A percentile compares a stretch with the other conserved stretches of the same genome.
phyloP scores from a whole-genome alignment of 2,113 vertebrate species.

The Toxotes jaculatrix region DNA sequence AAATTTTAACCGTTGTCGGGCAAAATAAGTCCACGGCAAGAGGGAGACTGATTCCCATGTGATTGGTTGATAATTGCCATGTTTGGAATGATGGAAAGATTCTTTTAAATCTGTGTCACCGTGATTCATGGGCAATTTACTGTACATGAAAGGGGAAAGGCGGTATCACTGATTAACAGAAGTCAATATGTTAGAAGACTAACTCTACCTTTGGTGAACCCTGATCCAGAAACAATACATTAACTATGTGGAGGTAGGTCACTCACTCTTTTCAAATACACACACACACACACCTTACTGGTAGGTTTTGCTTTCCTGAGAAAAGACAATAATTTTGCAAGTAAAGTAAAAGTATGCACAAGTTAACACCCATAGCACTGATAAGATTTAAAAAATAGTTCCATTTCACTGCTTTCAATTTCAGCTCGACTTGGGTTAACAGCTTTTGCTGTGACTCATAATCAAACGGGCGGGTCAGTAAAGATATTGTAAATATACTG shows the following conservation, averaged over 20 bases:
- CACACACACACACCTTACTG: slow-evolving; percentile 8
- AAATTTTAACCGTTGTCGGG: slow-evolving; percentile 73
- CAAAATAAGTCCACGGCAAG: slow-evolving; percentile 67
- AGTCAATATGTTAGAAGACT: slow-evolving; percentile 49
- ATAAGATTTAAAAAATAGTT: slow-evolving; percentile 22
- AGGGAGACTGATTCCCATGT: slow-evolving; percentile 74
- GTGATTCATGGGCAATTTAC: slow-evolving; percentile 62
- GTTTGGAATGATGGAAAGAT: slow-evolving; percentile 78
- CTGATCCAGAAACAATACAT: slow-evolving; percentile 57
- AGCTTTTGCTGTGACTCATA: slow-evolving; percentile 59
- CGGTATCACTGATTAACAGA: slow-evolving; percentile 78
- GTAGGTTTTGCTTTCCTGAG: not conserved
- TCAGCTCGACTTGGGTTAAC: slow-evolving; percentile 49
- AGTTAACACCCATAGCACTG: slow-evolving; percentile 29
- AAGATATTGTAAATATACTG: slow-evolving; percentile 28
- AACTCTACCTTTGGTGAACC: slow-evolving; percentile 57
- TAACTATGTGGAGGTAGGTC: slow-evolving; percentile 30
- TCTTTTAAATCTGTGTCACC: slow-evolving; percentile 70
- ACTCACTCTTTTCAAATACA: slow-evolving; percentile 16
- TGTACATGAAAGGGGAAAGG: slow-evolving; percentile 62
- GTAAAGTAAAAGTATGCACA: slow-evolving; percentile 27
- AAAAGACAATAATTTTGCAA: slow-evolving; percentile 35
- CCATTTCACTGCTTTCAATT: slow-evolving; percentile 36
- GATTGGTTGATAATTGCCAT: slow-evolving; percentile 81
- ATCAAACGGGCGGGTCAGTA: slow-evolving; percentile 55